Conservation (phyloP, 2,797 vertebrate genomes). For the Pseudotriccus pelzelni region DNA sequence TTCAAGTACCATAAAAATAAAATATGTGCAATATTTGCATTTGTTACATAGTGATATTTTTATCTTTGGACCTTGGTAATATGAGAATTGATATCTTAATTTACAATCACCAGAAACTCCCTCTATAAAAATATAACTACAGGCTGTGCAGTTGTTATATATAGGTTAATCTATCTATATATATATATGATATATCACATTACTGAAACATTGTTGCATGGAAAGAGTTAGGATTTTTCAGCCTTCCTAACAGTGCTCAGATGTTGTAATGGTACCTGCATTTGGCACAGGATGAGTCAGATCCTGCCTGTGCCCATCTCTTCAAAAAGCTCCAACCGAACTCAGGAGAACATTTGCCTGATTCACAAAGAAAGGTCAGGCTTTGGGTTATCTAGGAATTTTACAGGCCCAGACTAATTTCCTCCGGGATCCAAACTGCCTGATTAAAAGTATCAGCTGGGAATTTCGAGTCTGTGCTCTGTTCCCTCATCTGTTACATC, state of each 20-base stretch:
- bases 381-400: not conserved
- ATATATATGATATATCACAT: not conserved
- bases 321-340: not conserved
- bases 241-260: not conserved
- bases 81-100: constrained; percentile 57
- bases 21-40: constrained; percentile 33
- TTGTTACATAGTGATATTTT: constrained; percentile 60
- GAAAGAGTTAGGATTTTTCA: not conserved
- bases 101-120: constrained; percentile 64
- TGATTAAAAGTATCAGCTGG: not conserved
- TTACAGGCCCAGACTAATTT: constrained; percentile 24
- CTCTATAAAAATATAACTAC: constrained; percentile 62
- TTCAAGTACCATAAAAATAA: constrained; percentile 54
- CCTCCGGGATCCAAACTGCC: not conserved
- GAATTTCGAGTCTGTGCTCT: not conserved
- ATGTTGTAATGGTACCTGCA: not conserved
- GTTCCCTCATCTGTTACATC: not conserved
- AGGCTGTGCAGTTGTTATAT: constrained; percentile 20
- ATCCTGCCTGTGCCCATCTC: not conserved
- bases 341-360: not conserved
- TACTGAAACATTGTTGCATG: not conserved
- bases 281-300: constrained; percentile 2
- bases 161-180: not conserved
- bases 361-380: not conserved
- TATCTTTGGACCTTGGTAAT: constrained; percentile 44